A percentile compares a stretch with the other conserved stretches of the same genome.
Evolutionary conservation across 2,113 vertebrate species (phyloP).

Genomic region (Narcine bancroftii): DNA sequence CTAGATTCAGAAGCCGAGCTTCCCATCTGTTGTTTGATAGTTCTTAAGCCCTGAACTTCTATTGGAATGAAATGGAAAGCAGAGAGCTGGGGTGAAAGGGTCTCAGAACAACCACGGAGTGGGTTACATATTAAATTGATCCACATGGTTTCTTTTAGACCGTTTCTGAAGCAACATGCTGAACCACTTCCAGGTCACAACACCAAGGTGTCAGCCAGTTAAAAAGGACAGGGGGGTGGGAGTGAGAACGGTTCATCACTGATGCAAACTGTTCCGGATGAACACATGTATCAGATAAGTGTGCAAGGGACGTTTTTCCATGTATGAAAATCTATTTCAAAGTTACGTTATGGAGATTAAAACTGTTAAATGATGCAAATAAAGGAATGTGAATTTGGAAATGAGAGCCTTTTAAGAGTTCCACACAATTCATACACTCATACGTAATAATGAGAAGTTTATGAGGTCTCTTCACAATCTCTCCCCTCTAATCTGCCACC

Average conservation of each 20-base stretch:
- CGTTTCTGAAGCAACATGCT: constrained; percentile 39
- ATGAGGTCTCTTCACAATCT: background rate
- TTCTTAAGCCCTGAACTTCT: constrained; percentile 17
- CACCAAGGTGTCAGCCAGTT: constrained; percentile 39
- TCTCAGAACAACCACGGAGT: background rate
- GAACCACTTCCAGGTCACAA: constrained; percentile 41
- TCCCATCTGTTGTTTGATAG: constrained; percentile 40
- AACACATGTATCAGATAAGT: background rate
- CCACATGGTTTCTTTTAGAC: constrained; percentile 41
- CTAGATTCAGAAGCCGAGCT: constrained; percentile 40
- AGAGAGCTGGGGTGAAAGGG: constrained; percentile 37
- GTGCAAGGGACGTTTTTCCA: background rate
- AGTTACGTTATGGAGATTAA: background rate
- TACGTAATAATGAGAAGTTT: background rate
- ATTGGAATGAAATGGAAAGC: constrained; percentile 39
- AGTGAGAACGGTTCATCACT: background rate
- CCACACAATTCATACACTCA: too few species aligned
- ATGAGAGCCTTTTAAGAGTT: background rate
- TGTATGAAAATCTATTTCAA: background rate
- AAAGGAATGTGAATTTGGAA: background rate
- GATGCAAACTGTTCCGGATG: background rate
- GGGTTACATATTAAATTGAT: constrained; percentile 40
- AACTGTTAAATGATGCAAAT: constrained; percentile 17
- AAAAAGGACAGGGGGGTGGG: background rate
- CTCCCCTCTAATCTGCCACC: background rate